Conservation (phyloP, 2,113 vertebrate species). For the Syrrhaptes paradoxus region DNA sequence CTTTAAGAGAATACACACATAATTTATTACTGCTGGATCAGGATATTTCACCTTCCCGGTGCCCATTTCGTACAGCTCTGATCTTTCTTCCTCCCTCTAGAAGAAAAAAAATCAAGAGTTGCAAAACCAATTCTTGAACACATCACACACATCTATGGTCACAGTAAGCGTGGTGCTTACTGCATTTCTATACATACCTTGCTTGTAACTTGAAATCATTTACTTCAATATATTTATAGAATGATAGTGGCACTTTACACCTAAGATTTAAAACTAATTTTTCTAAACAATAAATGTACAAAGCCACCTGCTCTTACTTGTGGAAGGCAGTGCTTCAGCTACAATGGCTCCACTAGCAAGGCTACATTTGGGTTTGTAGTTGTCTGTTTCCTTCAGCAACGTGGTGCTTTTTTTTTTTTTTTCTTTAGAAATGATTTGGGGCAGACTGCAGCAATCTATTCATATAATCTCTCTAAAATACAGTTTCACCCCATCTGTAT, state of each 20-base stretch:
- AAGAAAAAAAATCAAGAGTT: not conserved
- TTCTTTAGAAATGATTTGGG: not conserved
- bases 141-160: not conserved
- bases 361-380: not conserved
- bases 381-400: not conserved
- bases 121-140: not conserved
- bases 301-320: not conserved
- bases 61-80: not conserved
- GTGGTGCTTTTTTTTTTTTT: not conserved
- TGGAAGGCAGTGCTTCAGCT: not conserved
- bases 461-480: not conserved
- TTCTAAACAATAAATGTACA: not conserved
- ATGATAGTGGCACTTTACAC: not conserved
- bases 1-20: not conserved
- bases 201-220: not conserved
- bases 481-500: not conserved
- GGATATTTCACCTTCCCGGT: not conserved
- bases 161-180: fast-evolving
- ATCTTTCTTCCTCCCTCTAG: not conserved
- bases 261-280: not conserved
- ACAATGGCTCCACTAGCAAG: not conserved
- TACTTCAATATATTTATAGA: not conserved
- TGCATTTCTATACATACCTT: not conserved
- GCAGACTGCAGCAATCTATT: not conserved
- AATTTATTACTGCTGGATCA: not conserved